Base-by-base conservation (phyloP, 2,113 vertebrate genomes). In the Gallinago jamesoni region DNA sequence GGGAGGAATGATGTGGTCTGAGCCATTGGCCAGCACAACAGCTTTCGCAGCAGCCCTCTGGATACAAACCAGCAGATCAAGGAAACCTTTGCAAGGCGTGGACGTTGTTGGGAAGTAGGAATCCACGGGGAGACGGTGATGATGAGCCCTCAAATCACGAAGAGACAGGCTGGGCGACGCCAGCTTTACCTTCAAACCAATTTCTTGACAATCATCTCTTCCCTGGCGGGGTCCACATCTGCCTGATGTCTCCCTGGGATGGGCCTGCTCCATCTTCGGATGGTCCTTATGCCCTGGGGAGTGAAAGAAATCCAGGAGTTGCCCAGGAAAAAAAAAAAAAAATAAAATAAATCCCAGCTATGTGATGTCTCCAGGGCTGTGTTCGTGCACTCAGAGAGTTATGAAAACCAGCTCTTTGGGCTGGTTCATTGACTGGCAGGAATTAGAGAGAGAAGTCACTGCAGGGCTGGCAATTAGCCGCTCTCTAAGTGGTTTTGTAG, bases 371-470 rank as follows among this genome's bases (percentile, higher is more conserved):
- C 30, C 55, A 19, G 53, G 66, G 60, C 83, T 82, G 69, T 1
- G 14, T 66, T 78, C 7, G 0, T 53, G n/a, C 33, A 15, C 30
- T 75, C 80, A 64, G 60, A 22, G 12, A 7, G 28, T 60, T 72
- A 80, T 35, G 60, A 68, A 93, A 89, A 86, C 16, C 73, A 67
- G 60, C 66, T 89, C 89, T 84, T 81, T 50, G 94, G 92, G 88
- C 87, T 84, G 96, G 90, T 95, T 95, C 96, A 92, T 24, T 96
- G 94, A 69, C 45, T 84, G 90, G 83, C 92, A 96, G 92, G 96
- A 97, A 96, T 94, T 87, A 66, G 69, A 66, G 73, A 62, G 80
- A 83, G 39, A 55, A 81, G 73, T 35, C 80, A 87, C 83, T 37
- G 88, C 89, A 22, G 80, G 75, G 48, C 6, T 92, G 92, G 90